Conservation (phyloP, 2,113 vertebrate genomes). For the Chionis minor region DNA sequence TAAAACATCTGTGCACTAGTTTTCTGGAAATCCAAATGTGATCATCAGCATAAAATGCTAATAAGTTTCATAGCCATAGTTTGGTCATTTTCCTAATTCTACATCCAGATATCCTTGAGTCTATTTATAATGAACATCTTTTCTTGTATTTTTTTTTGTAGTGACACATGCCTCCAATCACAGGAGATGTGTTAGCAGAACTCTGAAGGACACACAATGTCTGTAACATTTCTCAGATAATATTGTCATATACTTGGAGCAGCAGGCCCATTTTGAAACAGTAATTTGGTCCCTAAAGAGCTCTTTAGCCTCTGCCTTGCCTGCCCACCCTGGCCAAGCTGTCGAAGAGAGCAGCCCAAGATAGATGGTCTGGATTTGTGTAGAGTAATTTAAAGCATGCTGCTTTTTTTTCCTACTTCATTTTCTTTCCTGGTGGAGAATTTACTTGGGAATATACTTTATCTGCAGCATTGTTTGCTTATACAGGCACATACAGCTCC, state of each 20-base stretch:
- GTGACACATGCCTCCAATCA: slow-evolving; percentile 67
- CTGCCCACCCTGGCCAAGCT: slow-evolving; percentile 73
- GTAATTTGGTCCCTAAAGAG: slow-evolving; percentile 83
- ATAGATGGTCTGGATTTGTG: slow-evolving; percentile 77
- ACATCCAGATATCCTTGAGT: slow-evolving; percentile 45
- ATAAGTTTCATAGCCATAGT: slow-evolving; percentile 28
- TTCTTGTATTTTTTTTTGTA: background rate
- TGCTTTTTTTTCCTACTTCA: background rate
- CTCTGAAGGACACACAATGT: slow-evolving; percentile 70
- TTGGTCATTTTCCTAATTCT: slow-evolving; percentile 56
- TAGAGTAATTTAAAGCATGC: slow-evolving; percentile 76
- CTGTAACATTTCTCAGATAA: slow-evolving; percentile 77
- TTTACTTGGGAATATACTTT: slow-evolving; percentile 60
- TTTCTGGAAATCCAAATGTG: slow-evolving; percentile 19
- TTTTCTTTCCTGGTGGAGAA: slow-evolving; percentile 53
- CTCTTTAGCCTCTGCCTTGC: slow-evolving; percentile 74
- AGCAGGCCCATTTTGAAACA: slow-evolving; percentile 73
- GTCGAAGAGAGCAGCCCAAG: slow-evolving; percentile 73
- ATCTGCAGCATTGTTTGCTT: slow-evolving; percentile 49
- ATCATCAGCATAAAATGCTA: slow-evolving; percentile 39
- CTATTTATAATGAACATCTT: slow-evolving; percentile 46
- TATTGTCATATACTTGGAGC: slow-evolving; percentile 76
- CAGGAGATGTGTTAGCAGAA: slow-evolving; percentile 70
- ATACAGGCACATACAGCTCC: slow-evolving; percentile 35
- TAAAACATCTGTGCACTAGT: slow-evolving; percentile 39